phyloP scores from a whole-genome alignment of 2,797 vertebrate species.

The Thamnophis elegans region DNA sequence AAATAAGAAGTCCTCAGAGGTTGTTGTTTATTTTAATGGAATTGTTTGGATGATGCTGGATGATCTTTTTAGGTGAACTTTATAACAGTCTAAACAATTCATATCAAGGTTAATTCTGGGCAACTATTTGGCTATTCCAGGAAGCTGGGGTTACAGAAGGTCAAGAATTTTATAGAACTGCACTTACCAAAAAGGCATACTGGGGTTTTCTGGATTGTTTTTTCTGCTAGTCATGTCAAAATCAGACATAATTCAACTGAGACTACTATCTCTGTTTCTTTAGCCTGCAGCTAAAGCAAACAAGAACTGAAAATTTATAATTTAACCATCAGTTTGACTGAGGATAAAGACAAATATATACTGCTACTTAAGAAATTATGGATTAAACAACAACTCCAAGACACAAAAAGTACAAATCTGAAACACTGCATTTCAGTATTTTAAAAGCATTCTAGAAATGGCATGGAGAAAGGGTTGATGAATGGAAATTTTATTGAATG shows the following conservation, averaged over 20 bases:
- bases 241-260: conserved; percentile 60
- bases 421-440: conserved; percentile 1
- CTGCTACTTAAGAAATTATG: conserved; percentile 17
- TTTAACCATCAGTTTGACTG: conserved; percentile 49
- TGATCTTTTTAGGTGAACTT: background rate
- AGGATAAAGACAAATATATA: conserved; percentile 19
- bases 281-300: conserved; percentile 58
- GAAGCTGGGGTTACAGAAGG: conserved; percentile 32
- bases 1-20: background rate
- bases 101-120: conserved; percentile 34
- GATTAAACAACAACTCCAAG: background rate
- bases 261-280: conserved; percentile 68
- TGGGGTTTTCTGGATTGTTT: conserved; percentile 59
- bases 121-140: conserved; percentile 20
- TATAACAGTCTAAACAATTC: background rate
- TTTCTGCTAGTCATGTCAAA: conserved; percentile 68
- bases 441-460: background rate
- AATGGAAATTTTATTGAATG: background rate
- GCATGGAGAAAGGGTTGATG: background rate
- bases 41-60: conserved; percentile 1
- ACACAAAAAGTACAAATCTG: background rate
- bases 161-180: conserved; percentile 33
- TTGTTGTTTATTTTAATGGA: background rate
- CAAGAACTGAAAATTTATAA: conserved; percentile 66
- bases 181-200: conserved; percentile 32